phyloP scores from a whole-genome alignment of 2,888 invertebrate species.

The Polietes domitor region DNA sequence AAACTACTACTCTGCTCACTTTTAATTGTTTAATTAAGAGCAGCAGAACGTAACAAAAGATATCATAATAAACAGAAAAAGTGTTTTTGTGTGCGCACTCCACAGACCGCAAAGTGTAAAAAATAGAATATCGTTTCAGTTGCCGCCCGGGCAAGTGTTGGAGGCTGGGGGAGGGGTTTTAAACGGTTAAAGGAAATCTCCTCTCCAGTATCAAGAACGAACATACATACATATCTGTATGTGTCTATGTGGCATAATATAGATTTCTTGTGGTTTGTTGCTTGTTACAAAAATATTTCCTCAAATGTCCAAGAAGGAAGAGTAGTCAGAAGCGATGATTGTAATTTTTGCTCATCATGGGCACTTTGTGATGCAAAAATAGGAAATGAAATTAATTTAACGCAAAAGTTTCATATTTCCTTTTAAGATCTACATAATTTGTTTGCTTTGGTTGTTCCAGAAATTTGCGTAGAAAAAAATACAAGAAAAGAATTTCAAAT shows the following conservation, averaged over 20 bases:
- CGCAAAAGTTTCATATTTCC: too few relatives aligned
- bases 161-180: too few relatives aligned
- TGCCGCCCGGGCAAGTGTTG: background rate
- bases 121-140: background rate
- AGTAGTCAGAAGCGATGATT: too few relatives aligned
- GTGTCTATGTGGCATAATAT: background rate
- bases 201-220: background rate
- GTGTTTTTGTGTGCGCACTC: background rate
- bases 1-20: slow-evolving; percentile 13
- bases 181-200: slow-evolving; percentile 12
- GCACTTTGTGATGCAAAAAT: too few relatives aligned
- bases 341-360: too few relatives aligned
- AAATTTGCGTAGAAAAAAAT: too few relatives aligned
- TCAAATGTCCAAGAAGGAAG: background rate
- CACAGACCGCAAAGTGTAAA: slow-evolving; percentile 6
- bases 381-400: too few relatives aligned
- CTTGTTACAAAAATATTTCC: background rate
- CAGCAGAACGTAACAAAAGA: slow-evolving; percentile 27
- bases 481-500: too few relatives aligned
- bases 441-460: too few relatives aligned
- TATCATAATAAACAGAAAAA: slow-evolving; percentile 24
- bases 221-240: background rate
- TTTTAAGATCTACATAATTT: too few relatives aligned
- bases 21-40: slow-evolving; percentile 44
- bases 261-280: slow-evolving; percentile 22